Conservation (phyloP, 2,113 vertebrate species). For the Tringa solitaria region DNA sequence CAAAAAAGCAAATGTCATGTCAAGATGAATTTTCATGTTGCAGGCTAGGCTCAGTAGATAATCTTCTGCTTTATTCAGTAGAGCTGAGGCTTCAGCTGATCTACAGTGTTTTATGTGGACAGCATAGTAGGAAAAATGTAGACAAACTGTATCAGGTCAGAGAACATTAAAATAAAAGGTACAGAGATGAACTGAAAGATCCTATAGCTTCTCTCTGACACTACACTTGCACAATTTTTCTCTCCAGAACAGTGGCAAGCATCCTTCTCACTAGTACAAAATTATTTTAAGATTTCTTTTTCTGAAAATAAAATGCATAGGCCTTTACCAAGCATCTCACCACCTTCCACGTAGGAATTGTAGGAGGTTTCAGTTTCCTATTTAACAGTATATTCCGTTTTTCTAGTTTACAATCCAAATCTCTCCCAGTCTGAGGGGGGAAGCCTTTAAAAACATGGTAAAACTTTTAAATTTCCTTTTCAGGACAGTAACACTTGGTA, state of each 20-base stretch:
- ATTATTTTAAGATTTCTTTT: background rate
- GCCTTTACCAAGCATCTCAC: background rate
- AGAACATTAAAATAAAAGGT: background rate
- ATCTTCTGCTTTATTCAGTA: background rate
- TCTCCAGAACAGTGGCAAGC: background rate
- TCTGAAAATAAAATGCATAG: background rate
- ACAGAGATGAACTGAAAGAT: background rate
- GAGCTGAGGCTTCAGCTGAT: background rate
- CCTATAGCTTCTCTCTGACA: background rate
- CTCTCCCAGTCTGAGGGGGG: background rate
- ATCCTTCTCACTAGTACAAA: background rate
- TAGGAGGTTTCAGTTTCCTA: background rate
- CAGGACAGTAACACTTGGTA: background rate
- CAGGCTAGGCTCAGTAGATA: background rate
- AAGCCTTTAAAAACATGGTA: background rate
- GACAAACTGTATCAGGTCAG: background rate
- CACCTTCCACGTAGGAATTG: background rate
- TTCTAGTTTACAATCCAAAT: background rate
- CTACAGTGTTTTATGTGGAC: background rate
- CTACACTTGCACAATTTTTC: background rate
- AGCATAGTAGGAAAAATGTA: background rate
- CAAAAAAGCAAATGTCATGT: conserved; percentile 10
- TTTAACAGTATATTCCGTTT: background rate
- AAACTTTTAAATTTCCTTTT: background rate
- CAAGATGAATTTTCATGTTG: background rate